phyloP scores from a whole-genome alignment of 1,140 invertebrate genomes.

The Melitaea cinxia region DNA sequence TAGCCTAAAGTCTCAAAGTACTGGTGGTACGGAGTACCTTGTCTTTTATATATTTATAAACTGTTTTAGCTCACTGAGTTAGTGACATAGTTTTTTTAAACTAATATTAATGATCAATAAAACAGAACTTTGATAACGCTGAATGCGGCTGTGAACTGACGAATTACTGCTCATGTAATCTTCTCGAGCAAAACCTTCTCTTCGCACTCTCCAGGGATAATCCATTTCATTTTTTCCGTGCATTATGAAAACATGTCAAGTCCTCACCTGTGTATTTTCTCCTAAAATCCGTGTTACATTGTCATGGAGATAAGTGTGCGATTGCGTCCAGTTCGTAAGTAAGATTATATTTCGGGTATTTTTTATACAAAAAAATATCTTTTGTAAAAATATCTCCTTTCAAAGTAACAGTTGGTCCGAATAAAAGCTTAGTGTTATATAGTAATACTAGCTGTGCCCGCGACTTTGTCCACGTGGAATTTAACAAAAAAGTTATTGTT shows the following conservation, averaged over 20 bases:
- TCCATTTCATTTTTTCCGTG: slow-evolving; percentile 45
- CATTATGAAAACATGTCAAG: slow-evolving; percentile 45
- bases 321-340: not conserved
- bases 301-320: slow-evolving; percentile 1
- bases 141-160: slow-evolving; percentile 10
- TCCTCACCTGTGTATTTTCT: slow-evolving; percentile 46
- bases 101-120: not conserved
- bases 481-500: too few relatives aligned
- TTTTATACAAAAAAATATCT: not conserved
- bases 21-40: too few relatives aligned
- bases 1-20: too few relatives aligned
- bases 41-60: too few relatives aligned
- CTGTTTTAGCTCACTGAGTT: too few relatives aligned
- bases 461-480: too few relatives aligned
- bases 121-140: not conserved
- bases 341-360: not conserved
- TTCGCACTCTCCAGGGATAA: slow-evolving; percentile 37
- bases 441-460: too few relatives aligned
- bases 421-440: too few relatives aligned
- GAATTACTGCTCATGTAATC: slow-evolving; percentile 38
- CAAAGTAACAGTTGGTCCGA: too few relatives aligned
- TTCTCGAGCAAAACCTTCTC: slow-evolving; percentile 34
- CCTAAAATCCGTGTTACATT: not conserved
- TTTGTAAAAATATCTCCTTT: not conserved
- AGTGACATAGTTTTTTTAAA: too few relatives aligned